Evolutionary conservation across 2,113 vertebrate species (phyloP).

Genomic region (Etheostoma spectabile): DNA sequence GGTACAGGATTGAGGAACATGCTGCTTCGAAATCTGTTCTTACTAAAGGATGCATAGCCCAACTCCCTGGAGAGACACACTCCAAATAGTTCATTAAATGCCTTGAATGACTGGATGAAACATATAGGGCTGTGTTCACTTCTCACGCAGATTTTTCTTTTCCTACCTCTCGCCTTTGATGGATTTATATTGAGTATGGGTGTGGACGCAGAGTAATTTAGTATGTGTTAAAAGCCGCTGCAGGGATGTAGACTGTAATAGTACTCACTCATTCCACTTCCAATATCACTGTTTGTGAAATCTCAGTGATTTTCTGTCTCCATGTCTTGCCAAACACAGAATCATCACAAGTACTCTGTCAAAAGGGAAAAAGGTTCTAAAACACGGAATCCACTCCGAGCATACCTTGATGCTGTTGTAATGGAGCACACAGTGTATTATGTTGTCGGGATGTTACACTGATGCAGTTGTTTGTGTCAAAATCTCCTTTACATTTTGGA

Average conservation of each 20-base stretch:
- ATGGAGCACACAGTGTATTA: constrained; percentile 14
- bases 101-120: constrained; percentile 46
- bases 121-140: constrained; percentile 39
- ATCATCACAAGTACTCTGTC: constrained; percentile 68
- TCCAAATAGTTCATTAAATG: constrained; percentile 64
- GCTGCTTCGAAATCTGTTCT: constrained; percentile 37
- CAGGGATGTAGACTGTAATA: constrained; percentile 63
- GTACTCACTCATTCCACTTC: constrained; percentile 70
- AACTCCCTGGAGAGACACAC: constrained; percentile 17
- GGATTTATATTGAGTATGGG: constrained; percentile 65
- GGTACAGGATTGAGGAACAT: constrained; percentile 49
- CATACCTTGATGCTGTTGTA: constrained; percentile 1
- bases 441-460: constrained; percentile 11
- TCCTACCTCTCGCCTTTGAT: constrained; percentile 56
- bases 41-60: constrained; percentile 32
- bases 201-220: constrained; percentile 68
- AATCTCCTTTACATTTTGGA: constrained; percentile 7
- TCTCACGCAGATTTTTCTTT: constrained; percentile 22
- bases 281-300: constrained; percentile 76
- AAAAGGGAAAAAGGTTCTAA: constrained; percentile 34
- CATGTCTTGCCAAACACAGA: constrained; percentile 64
- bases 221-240: constrained; percentile 72
- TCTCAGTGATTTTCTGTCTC: constrained; percentile 80
- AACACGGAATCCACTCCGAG: constrained; percentile 30
- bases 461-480: constrained; percentile 11